These are phyloP conservation scores for Drosophila pruinosa DNA, from an alignment of 1,140 invertebrate genomes.

Conservation along the genomic window DNA sequence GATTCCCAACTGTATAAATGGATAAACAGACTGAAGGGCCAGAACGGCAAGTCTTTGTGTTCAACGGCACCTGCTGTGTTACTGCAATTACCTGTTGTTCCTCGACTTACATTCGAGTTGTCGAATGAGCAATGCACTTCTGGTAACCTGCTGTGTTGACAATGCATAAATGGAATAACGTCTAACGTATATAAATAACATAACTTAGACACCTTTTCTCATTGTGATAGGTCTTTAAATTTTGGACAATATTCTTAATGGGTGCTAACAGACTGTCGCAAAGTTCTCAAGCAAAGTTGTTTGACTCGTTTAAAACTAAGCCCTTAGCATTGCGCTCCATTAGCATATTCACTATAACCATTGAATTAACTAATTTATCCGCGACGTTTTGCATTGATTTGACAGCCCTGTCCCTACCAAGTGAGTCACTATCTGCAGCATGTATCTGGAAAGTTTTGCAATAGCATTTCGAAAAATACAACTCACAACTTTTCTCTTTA, in stretches of 20 bases:
- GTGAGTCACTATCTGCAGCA: conserved; percentile 55
- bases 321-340: not conserved
- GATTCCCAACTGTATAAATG: too few relatives aligned
- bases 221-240: too few relatives aligned
- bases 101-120: not conserved
- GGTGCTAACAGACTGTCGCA: not conserved
- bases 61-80: not conserved
- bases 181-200: too few relatives aligned
- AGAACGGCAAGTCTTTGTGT: not conserved
- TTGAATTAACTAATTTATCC: conserved; percentile 16
- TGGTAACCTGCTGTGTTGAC: not conserved
- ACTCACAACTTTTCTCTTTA: conserved; percentile 49
- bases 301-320: not conserved
- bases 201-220: too few relatives aligned
- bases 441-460: conserved; percentile 78
- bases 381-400: conserved; percentile 41
- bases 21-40: conserved; percentile 3
- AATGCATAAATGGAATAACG: not conserved
- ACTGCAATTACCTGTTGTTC: not conserved
- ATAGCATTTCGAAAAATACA: conserved; percentile 67
- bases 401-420: conserved; percentile 21
- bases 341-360: conserved; percentile 26
- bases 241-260: not conserved
- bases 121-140: not conserved
- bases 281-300: not conserved